Conservation (phyloP, 2,113 vertebrate species). For the Coracopsis vasa region DNA sequence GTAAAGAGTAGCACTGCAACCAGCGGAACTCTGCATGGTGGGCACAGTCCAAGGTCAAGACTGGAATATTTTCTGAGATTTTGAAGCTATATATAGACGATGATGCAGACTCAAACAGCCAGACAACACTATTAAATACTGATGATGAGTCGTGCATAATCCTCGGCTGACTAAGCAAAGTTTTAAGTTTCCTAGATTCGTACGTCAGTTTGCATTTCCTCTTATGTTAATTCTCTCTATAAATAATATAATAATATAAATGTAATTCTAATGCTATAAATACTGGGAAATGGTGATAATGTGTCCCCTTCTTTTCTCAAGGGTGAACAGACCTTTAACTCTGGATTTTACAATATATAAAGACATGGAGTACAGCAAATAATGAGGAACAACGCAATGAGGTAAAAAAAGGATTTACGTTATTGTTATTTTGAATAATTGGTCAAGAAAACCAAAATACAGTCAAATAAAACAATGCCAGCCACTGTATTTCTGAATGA, state of each 20-base stretch:
- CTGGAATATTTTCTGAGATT: not conserved
- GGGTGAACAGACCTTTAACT: not conserved
- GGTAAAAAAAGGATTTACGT: not conserved
- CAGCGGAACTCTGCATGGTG: not conserved
- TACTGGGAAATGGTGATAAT: not conserved
- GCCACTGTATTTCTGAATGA: not conserved
- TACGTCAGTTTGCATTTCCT: not conserved
- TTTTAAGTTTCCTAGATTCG: not conserved
- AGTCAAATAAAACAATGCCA: not conserved
- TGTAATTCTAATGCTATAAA: not conserved
- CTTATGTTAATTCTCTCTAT: not conserved
- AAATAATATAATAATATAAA: not conserved
- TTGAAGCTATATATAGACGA: not conserved
- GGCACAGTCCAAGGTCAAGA: not conserved
- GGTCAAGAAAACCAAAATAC: not conserved
- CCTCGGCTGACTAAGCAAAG: not conserved
- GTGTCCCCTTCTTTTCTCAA: not conserved
- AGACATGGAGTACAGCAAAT: not conserved
- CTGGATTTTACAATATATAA: not conserved
- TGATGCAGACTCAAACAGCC: not conserved
- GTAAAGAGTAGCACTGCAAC: not conserved
- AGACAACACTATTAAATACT: not conserved
- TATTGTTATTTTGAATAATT: not conserved
- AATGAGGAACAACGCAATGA: not conserved
- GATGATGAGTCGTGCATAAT: not conserved